Evolutionary conservation across 2,888 invertebrate genomes (phyloP).

Genomic region (Rhagophthalmus giganteus): DNA sequence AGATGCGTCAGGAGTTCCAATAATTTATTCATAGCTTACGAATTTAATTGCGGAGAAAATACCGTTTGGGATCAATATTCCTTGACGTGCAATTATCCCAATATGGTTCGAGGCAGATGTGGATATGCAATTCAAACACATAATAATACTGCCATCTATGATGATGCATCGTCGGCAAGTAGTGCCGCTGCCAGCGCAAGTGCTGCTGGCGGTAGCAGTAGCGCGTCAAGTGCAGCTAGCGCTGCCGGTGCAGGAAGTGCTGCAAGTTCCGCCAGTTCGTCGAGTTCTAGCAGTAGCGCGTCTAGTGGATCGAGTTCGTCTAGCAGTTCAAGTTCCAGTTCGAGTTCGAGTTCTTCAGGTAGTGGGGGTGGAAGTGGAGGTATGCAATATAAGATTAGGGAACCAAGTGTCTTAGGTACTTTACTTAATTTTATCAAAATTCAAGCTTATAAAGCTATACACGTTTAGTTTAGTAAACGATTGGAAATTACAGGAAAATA

Average conservation of each 20-base stretch:
- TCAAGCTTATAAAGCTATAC: too few species aligned
- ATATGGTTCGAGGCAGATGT: not conserved
- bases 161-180: not conserved
- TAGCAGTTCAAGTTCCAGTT: slow-evolving; percentile 2
- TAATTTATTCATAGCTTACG: slow-evolving; percentile 59
- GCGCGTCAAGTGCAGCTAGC: slow-evolving; percentile 1
- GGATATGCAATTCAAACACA: not conserved
- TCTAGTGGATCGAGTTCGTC: slow-evolving; percentile 4
- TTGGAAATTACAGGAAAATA: too few species aligned
- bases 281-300: not conserved
- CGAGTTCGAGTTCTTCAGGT: slow-evolving; percentile 11
- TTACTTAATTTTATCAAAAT: too few species aligned
- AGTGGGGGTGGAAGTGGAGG: too few species aligned
- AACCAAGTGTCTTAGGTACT: too few species aligned
- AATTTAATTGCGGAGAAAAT: slow-evolving; percentile 66
- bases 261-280: not conserved
- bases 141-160: not conserved
- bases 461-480: too few species aligned
- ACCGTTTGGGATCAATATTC: slow-evolving; percentile 29
- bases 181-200: not conserved
- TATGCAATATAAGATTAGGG: too few species aligned
- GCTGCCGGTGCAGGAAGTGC: not conserved
- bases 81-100: slow-evolving; percentile 21
- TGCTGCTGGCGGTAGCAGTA: not conserved
- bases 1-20: slow-evolving; percentile 68